A percentile compares a stretch with the other conserved stretches of the same genome.
Conservation (phyloP, 2,113 vertebrate genomes). For the Daboia siamensis region DNA sequence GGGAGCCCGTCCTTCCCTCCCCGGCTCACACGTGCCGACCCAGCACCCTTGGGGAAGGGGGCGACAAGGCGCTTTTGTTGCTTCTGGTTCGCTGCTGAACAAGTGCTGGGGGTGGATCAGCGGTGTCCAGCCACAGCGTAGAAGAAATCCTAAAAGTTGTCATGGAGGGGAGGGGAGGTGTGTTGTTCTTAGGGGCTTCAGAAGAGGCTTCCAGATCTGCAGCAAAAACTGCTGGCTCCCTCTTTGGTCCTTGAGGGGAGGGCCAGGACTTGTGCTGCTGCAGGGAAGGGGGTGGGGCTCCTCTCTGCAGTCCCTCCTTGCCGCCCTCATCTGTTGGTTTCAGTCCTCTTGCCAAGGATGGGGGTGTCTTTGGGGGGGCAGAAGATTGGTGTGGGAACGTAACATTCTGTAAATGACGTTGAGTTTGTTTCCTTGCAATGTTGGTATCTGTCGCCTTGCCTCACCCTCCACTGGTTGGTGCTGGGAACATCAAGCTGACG, state of each 20-base stretch:
- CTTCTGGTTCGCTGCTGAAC: fast-evolving
- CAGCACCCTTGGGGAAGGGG: background rate
- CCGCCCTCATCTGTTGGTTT: background rate
- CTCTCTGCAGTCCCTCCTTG: background rate
- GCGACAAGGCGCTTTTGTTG: background rate
- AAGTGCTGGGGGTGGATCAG: background rate
- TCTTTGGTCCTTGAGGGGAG: background rate
- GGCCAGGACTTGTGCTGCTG: background rate
- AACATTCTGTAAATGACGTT: background rate
- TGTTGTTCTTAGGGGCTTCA: background rate
- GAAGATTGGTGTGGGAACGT: background rate
- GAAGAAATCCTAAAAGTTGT: background rate
- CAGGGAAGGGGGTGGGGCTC: background rate
- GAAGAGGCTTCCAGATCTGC: background rate
- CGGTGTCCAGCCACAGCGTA: background rate
- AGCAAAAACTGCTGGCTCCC: too few species aligned
- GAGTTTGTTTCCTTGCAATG: background rate
- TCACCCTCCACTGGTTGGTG: background rate
- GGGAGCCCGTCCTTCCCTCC: constrained; percentile 33
- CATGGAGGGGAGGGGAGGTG: background rate
- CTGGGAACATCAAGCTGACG: background rate
- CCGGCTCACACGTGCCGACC: background rate
- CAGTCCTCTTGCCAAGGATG: background rate
- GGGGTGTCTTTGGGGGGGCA: fast-evolving
- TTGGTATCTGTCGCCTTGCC: background rate